Conservation (phyloP, 2,888 invertebrate species). For the Cantharis flavilabris region DNA sequence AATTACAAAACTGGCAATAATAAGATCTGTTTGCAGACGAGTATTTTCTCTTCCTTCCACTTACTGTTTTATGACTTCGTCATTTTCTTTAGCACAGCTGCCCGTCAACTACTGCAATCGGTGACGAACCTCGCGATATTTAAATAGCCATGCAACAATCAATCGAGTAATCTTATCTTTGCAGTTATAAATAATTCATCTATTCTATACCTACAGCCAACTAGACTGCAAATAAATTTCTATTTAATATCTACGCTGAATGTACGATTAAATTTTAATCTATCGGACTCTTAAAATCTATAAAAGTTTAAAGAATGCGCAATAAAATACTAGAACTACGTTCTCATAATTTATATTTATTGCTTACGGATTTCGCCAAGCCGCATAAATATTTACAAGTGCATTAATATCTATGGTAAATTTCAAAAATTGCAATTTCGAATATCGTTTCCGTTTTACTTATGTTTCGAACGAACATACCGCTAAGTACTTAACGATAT, state of each 20-base stretch:
- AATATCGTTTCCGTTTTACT: not conserved
- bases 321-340: not conserved
- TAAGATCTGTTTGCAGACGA: conserved; percentile 31
- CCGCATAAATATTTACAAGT: not conserved
- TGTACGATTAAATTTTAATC: not conserved
- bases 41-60: conserved; percentile 17
- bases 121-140: conserved; percentile 10
- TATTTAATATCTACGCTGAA: not conserved
- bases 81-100: conserved; percentile 7
- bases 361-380: not conserved
- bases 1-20: conserved; percentile 45
- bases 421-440: not conserved
- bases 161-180: not conserved
- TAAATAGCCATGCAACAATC: not conserved
- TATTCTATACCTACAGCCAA: not conserved
- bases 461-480: too few species aligned
- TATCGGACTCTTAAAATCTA: not conserved
- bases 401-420: not conserved
- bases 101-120: conserved; percentile 9
- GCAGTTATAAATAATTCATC: not conserved
- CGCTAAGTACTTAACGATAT: not conserved
- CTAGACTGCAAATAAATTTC: not conserved
- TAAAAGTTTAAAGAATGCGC: not conserved
- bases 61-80: conserved; percentile 5
- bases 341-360: not conserved